These are phyloP conservation scores for Condylostylus longicornis DNA, from an alignment of 1,140 invertebrate species.

Conservation along the genomic window DNA sequence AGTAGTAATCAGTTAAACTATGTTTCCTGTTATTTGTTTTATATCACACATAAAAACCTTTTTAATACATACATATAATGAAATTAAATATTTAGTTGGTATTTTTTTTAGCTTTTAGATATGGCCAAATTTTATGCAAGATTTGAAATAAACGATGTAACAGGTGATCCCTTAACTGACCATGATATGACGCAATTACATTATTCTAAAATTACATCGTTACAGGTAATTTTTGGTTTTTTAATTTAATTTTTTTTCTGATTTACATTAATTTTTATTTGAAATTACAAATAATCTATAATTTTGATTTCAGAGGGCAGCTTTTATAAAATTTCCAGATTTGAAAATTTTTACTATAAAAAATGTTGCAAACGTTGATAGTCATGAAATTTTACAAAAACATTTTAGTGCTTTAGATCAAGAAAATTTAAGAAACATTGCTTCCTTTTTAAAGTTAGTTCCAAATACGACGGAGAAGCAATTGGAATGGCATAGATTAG, in stretches of 20 bases:
- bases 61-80: no score
- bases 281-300: not conserved
- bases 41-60: no score
- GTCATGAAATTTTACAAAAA: constrained; percentile 66
- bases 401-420: constrained; percentile 64
- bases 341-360: constrained; percentile 73
- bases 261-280: constrained; percentile 4
- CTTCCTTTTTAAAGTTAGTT: constrained; percentile 72
- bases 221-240: constrained; percentile 58
- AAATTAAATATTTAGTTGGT: no score
- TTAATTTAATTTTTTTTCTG: constrained; percentile 1
- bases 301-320: constrained; percentile 57
- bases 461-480: constrained; percentile 54
- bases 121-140: constrained; percentile 93
- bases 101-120: constrained; percentile 69
- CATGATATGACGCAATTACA: constrained; percentile 87
- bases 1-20: no score
- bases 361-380: constrained; percentile 90
- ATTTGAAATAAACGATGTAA: constrained; percentile 96
- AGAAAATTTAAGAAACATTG: constrained; percentile 68
- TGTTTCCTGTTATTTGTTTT: no score
- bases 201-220: constrained; percentile 75
- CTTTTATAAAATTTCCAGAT: constrained; percentile 84
- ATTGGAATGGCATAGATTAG: constrained; percentile 55
- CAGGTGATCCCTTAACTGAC: constrained; percentile 85